Conservation (phyloP, 2,113 vertebrate species). For the Galeopterus variegatus region DNA sequence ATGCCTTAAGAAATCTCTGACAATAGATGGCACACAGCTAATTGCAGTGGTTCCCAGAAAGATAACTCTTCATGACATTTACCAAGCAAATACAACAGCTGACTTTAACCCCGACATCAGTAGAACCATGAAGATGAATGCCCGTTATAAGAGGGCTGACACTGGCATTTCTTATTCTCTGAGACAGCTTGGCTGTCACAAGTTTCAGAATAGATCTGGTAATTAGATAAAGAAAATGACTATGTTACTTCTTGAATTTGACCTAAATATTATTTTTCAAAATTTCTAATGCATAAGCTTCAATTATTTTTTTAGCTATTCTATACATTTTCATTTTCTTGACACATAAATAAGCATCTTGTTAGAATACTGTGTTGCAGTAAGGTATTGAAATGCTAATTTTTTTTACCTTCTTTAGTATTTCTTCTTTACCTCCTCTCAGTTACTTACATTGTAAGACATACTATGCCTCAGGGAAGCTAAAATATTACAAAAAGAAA, state of each 20-base stretch:
- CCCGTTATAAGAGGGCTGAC: neutral
- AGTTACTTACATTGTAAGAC: neutral
- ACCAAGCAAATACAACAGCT: neutral
- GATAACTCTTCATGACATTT: neutral
- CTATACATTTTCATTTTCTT: neutral
- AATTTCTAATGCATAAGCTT: neutral
- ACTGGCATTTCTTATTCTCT: neutral
- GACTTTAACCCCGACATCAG: neutral
- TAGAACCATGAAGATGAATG: neutral
- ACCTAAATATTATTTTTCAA: neutral
- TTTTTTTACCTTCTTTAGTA: neutral
- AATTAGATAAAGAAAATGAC: neutral
- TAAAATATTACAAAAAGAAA: neutral
- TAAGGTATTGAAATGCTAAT: neutral
- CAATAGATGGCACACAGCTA: neutral
- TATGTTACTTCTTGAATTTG: neutral
- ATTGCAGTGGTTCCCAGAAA: neutral
- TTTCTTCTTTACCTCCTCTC: neutral
- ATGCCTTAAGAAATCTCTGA: neutral
- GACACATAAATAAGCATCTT: neutral
- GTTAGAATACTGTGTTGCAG: neutral
- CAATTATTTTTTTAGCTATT: neutral
- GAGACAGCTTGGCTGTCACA: neutral
- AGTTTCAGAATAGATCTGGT: neutral
- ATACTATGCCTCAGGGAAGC: neutral